Evolutionary conservation across 2,888 invertebrate genomes (phyloP).

Genomic region (Gymnosoma rotundatum): DNA sequence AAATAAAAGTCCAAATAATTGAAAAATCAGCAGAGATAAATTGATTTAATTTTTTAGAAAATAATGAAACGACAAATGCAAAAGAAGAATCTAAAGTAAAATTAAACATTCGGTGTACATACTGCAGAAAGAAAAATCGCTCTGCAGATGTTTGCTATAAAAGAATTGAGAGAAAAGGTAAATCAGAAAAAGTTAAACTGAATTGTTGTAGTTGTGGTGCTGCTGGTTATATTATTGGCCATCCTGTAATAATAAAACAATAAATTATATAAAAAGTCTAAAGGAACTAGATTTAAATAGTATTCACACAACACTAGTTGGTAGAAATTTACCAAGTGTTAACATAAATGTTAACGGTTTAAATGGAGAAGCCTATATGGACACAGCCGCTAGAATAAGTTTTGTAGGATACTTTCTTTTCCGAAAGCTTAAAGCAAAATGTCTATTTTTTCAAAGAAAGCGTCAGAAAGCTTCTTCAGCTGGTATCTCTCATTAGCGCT

Average conservation of each 20-base stretch:
- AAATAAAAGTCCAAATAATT: neutral
- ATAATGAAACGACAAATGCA: neutral
- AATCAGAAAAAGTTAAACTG: conserved; percentile 12
- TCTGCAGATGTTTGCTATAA: conserved; percentile 42
- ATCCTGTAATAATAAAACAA: conserved; percentile 21
- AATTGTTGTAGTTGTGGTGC: conserved; percentile 37
- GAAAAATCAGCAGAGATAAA: conserved; percentile 13
- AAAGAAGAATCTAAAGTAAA: neutral
- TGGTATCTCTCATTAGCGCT: too few species aligned
- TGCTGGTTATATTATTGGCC: conserved; percentile 28
- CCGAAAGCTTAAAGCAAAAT: too few species aligned
- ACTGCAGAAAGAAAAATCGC: conserved; percentile 23
- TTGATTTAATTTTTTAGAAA: neutral
- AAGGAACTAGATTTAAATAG: conserved; percentile 35
- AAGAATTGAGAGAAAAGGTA: conserved; percentile 14
- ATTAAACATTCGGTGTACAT: neutral
- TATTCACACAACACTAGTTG: conserved; percentile 31
- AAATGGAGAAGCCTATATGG: conserved; percentile 54
- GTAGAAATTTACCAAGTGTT: conserved; percentile 58
- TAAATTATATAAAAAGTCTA: conserved; percentile 25
- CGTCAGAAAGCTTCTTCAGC: too few species aligned
- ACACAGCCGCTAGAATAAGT: too few species aligned
- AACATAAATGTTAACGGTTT: conserved; percentile 56
- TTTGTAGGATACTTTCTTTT: too few species aligned
- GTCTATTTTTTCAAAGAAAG: too few species aligned